Percentiles rank a stretch among this genome's conserved stretches.
phyloP scores from a whole-genome alignment of 2,888 invertebrate species.

The Augochlorella aurata region DNA sequence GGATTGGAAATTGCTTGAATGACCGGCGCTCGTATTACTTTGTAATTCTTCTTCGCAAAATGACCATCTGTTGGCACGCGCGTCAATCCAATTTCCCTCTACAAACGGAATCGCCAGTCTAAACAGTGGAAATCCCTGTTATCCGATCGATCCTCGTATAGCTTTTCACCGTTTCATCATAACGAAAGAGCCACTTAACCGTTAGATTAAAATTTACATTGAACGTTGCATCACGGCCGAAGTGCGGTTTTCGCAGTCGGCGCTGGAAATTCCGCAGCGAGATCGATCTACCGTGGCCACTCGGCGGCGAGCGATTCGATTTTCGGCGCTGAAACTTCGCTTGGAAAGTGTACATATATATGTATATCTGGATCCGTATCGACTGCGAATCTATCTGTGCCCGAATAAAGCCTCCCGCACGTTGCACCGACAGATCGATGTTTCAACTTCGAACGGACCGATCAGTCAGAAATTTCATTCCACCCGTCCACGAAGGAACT shows the following conservation, averaged over 20 bases:
- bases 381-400: slow-evolving; percentile 30
- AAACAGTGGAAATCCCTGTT: slow-evolving; percentile 15
- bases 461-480: not conserved
- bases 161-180: slow-evolving; percentile 38
- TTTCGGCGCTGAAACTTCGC: slow-evolving; percentile 23
- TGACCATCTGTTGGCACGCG: slow-evolving; percentile 8
- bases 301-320: slow-evolving; percentile 31
- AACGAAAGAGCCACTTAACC: slow-evolving; percentile 34
- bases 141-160: not conserved
- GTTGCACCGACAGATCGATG: not conserved
- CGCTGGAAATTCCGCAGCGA: slow-evolving; percentile 32
- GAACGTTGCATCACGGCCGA: slow-evolving; percentile 23
- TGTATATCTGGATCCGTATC: slow-evolving; percentile 14
- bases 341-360: slow-evolving; percentile 7
- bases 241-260: slow-evolving; percentile 17
- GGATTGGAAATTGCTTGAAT: not conserved
- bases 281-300: slow-evolving; percentile 32
- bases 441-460: not conserved
- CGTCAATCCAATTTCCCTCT: slow-evolving; percentile 28
- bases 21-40: slow-evolving; percentile 6
- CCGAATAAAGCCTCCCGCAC: slow-evolving; percentile 10
- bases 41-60: slow-evolving; percentile 6
- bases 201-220: slow-evolving; percentile 39
- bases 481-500: no score
- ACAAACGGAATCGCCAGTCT: slow-evolving; percentile 1